Evolutionary conservation across 2,797 vertebrate species (phyloP).

Genomic region (Varecia variegata): DNA sequence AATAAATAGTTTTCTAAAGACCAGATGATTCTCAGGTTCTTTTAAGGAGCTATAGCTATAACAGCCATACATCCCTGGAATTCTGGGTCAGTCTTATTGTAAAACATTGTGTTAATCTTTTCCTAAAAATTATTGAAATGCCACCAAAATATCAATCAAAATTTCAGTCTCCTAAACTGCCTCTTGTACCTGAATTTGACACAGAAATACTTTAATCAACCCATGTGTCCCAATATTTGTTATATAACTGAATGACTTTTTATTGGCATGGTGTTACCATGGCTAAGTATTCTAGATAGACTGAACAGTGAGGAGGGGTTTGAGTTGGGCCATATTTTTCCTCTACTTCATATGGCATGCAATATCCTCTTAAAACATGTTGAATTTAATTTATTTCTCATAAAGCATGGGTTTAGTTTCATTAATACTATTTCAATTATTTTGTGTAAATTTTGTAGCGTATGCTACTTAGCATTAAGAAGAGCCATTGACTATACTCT

Average conservation of each 20-base stretch:
- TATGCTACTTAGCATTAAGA: background rate
- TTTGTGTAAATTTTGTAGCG: conserved; percentile 48
- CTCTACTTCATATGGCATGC: background rate
- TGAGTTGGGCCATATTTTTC: background rate
- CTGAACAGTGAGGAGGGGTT: background rate
- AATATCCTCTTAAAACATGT: background rate
- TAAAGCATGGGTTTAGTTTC: background rate
- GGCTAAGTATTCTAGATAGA: background rate
- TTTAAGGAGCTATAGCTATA: background rate
- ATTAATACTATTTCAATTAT: conserved; percentile 26
- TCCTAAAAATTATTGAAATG: conserved; percentile 21
- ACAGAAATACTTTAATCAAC: background rate
- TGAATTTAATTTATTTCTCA: conserved; percentile 51
- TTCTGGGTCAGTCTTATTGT: background rate
- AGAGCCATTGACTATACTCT: background rate
- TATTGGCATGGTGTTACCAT: background rate
- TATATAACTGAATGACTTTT: background rate
- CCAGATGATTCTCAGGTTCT: background rate
- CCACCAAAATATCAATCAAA: background rate
- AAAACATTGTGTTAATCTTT: background rate
- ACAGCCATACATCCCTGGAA: background rate
- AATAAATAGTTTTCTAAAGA: background rate
- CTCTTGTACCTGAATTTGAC: background rate
- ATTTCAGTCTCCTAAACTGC: background rate
- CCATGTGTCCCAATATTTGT: background rate